Evolutionary conservation across 1,140 invertebrate genomes (phyloP).

Genomic region (Ceratina australensis): DNA sequence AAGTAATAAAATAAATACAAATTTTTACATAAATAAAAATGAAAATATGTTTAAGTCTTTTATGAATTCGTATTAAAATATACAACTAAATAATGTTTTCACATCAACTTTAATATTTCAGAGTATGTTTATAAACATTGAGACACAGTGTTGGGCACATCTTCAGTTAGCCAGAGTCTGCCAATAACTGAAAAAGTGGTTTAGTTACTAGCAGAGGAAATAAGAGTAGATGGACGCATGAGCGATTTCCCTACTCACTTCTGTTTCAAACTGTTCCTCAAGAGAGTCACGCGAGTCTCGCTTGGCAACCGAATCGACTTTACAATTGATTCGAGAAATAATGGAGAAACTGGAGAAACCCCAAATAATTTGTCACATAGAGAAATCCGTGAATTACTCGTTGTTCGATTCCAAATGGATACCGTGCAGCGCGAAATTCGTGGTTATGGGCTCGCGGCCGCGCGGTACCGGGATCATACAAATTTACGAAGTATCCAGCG

Average conservation of each 20-base stretch:
- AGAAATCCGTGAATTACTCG: constrained; percentile 91
- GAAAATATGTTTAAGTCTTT: not conserved
- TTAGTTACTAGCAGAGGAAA: no score
- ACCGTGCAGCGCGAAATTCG: constrained; percentile 94
- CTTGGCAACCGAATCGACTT: no score
- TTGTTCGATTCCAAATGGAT: constrained; percentile 97
- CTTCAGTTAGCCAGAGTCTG: no score
- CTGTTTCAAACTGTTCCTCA: not conserved
- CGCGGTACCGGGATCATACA: constrained; percentile 91
- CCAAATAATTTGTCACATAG: constrained; percentile 93
- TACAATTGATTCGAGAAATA: not conserved
- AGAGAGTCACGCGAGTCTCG: not conserved
- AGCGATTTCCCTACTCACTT: no score
- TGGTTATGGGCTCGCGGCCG: constrained; percentile 91
- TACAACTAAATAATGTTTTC: not conserved
- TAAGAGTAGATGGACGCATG: no score
- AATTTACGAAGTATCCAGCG: constrained; percentile 90
- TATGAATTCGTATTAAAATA: not conserved
- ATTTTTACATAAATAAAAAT: not conserved
- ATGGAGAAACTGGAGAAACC: constrained; percentile 87
- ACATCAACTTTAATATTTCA: not conserved
- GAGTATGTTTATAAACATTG: constrained; percentile 26
- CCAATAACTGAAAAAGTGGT: no score
- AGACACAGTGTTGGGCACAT: not conserved
- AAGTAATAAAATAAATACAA: not conserved